Evolutionary conservation across 2,888 invertebrate genomes (phyloP), one percentile per base, ranked within the genome.

Genomic region (Philonicus albiceps): DNA sequence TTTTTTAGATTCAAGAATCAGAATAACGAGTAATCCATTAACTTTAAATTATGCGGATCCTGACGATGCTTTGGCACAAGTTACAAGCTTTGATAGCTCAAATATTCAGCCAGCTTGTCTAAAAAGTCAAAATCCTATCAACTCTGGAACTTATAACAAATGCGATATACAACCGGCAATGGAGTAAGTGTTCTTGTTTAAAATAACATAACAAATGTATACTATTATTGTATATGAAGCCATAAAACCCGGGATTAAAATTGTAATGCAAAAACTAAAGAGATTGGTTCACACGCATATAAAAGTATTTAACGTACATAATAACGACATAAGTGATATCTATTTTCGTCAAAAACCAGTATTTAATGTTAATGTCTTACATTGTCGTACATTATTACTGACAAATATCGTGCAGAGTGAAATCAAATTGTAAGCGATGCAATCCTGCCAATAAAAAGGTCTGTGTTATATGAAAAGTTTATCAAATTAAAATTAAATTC

Each of bases 11-110:
- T 91, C 92, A 13, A 90, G 91, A 87, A 96, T 97, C 93, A 93
- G 96, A 87, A 96, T 97, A 89, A 97, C 96, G 31, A 93, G 95
- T 87, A 96, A 97, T 92, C 97, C 97, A 0, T 93, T 96, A 89
- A 95, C 93, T 91, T 93, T 93, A 90, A 95, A 95, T 91, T 96
- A 95, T 90, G 94, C 94, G 27, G 95, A 95, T 89, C 95, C 95
- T 0, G 95, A 95, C 53, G 95, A 95, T 91, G 94, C 94, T 8
- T 64, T 64, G 27, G 93, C 91, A 16, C 93, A 94, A 92, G 94
- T 94, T 85, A 95, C 95, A 87, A 95, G 96, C 89, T 96, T 96
- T 91, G 96, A 96, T 90, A 96, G 95, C 92, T 95, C 95, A 0
- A 95, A 95, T 88, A 95, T 95, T 88, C 95, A 95, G 90, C 91